A percentile compares a stretch with the other conserved stretches of the same genome.
Conservation (phyloP, 2,888 invertebrate species). For the Harpalus rufipes region DNA sequence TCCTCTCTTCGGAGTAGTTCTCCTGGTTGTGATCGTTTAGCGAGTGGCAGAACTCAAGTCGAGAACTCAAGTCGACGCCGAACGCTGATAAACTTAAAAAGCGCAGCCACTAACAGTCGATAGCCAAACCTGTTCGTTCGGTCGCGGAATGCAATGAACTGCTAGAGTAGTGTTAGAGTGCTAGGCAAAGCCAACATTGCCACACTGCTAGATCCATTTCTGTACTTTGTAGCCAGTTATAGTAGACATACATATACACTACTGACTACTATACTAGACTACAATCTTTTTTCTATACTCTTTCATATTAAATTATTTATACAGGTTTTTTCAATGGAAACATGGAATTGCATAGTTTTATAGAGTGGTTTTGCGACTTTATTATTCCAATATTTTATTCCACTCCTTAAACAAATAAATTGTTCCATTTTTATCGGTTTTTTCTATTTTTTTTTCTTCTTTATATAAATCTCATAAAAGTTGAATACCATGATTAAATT, state of each 20-base stretch:
- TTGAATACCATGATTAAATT: no score
- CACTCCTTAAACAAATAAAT: slow-evolving; percentile 6
- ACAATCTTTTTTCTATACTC: neutral
- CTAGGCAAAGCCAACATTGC: slow-evolving; percentile 43
- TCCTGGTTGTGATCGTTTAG: slow-evolving; percentile 16
- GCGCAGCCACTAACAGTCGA: slow-evolving; percentile 46
- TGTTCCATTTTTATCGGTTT: neutral
- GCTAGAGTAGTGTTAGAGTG: slow-evolving; percentile 7
- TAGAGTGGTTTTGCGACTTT: neutral
- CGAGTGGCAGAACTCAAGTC: slow-evolving; percentile 43
- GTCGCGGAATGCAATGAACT: slow-evolving; percentile 71
- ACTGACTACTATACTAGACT: neutral
- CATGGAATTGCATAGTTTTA: neutral
- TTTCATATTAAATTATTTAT: slow-evolving; percentile 33
- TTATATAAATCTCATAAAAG: neutral
- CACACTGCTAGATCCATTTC: slow-evolving; percentile 46
- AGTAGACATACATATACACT: slow-evolving; percentile 20
- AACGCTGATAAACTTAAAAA: slow-evolving; percentile 58
- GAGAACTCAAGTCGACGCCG: slow-evolving; percentile 1
- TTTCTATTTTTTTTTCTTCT: neutral
- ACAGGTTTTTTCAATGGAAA: slow-evolving; percentile 5
- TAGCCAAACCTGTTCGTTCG: slow-evolving; percentile 71
- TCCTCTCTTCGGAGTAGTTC: neutral
- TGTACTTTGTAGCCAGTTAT: slow-evolving; percentile 44
- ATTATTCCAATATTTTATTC: neutral